A percentile compares a stretch with the other conserved stretches of the same genome.
phyloP scores from a whole-genome alignment of 35 echinoderm and acorn worm genomes.

The Hemicentrotus pulcherrimus region DNA sequence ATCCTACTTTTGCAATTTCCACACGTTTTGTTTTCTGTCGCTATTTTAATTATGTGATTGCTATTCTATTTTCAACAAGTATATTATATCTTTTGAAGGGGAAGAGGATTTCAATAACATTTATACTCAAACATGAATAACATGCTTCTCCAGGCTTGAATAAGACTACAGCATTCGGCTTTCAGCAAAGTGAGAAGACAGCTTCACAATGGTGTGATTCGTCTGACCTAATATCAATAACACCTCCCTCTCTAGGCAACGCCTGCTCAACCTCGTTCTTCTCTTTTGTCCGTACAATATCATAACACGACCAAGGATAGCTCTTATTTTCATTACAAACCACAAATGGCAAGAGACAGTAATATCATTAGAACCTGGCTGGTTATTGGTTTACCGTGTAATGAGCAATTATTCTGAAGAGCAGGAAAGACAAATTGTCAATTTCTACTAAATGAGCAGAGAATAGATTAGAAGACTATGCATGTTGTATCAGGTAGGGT shows the following conservation, averaged over 20 bases:
- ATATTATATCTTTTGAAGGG: too few relatives aligned
- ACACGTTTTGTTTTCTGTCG: too few relatives aligned
- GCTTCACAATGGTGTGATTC: background rate
- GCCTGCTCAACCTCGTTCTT: background rate
- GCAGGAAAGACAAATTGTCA: background rate
- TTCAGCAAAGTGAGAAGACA: background rate
- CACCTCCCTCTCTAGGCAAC: background rate
- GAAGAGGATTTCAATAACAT: too few relatives aligned
- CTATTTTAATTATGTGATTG: too few relatives aligned
- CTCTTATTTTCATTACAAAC: background rate
- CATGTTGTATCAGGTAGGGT: background rate
- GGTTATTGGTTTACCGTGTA: background rate
- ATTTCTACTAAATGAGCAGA: background rate
- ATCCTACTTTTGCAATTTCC: too few relatives aligned
- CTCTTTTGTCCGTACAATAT: background rate
- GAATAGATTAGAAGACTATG: background rate
- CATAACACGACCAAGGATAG: background rate
- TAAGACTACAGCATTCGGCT: background rate
- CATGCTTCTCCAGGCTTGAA: background rate
- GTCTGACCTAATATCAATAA: slow-evolving; percentile 12
- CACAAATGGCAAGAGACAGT: background rate
- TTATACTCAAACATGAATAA: background rate
- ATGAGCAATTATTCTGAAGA: background rate
- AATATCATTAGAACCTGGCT: background rate
- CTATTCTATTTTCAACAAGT: too few relatives aligned